A percentile compares a stretch with the other conserved stretches of the same genome.
phyloP scores from a whole-genome alignment of 2,888 invertebrate species.

The Capitulum mitella region DNA sequence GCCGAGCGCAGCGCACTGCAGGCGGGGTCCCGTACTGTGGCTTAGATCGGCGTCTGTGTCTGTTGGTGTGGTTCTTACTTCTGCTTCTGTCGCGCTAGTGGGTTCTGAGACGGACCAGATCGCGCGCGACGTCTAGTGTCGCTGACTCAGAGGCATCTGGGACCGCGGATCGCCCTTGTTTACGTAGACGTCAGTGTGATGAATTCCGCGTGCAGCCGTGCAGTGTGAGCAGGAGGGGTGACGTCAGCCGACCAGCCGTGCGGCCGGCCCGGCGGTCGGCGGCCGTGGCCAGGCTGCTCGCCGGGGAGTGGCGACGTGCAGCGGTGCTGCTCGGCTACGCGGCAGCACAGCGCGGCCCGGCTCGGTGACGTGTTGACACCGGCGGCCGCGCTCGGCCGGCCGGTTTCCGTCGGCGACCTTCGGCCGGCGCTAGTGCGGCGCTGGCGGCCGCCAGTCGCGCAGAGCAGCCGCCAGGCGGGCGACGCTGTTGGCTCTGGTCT shows the following conservation, averaged over 20 bases:
- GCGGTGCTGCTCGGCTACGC: background rate
- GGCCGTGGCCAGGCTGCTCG: too few relatives aligned
- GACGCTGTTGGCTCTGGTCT: too few relatives aligned
- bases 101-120: background rate
- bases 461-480: too few relatives aligned
- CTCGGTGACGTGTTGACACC: too few relatives aligned
- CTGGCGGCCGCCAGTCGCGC: background rate
- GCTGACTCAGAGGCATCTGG: background rate
- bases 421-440: background rate
- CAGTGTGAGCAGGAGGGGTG: background rate
- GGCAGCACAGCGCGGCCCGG: background rate
- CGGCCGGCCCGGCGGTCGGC: too few relatives aligned
- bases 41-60: background rate
- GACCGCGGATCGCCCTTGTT: background rate
- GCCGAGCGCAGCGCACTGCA: background rate
- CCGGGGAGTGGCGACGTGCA: background rate
- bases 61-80: background rate
- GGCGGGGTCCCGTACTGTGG: background rate
- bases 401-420: background rate
- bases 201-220: constrained; percentile 3
- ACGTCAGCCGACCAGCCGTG: background rate
- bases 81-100: background rate
- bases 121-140: background rate
- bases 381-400: too few relatives aligned
- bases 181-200: background rate